A percentile compares a stretch with the other conserved stretches of the same genome.
Conservation (phyloP, 2,888 invertebrate genomes). For the Argyresthia goedartella region DNA sequence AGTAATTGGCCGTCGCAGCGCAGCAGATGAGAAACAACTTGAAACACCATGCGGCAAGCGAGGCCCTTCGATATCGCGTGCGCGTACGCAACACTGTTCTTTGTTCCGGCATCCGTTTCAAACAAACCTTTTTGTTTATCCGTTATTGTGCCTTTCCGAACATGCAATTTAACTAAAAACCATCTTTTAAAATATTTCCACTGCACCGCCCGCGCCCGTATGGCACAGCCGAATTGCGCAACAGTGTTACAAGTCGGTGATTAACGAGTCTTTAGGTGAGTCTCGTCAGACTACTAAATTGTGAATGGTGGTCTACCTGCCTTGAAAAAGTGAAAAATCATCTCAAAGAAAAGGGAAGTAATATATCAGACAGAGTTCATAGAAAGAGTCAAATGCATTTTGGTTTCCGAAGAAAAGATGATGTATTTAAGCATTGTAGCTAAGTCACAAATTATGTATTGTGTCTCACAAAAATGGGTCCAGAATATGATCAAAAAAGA, state of each 20-base stretch:
- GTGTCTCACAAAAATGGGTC: too few relatives aligned
- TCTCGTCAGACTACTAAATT: not conserved
- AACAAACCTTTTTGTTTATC: conserved; percentile 37
- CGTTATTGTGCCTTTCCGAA: conserved; percentile 25
- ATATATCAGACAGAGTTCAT: too few relatives aligned
- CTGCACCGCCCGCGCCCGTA: not conserved
- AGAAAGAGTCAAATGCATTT: too few relatives aligned
- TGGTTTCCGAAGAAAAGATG: too few relatives aligned
- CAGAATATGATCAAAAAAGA: too few relatives aligned
- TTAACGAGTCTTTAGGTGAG: not conserved
- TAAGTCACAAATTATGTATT: too few relatives aligned
- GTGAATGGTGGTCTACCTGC: not conserved
- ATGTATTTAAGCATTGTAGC: too few relatives aligned
- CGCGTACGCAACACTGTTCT: conserved; percentile 37
- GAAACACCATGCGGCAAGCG: conserved; percentile 31
- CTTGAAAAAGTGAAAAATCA: too few relatives aligned
- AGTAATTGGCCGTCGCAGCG: too few relatives aligned
- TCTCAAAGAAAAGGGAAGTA: too few relatives aligned
- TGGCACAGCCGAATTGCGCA: not conserved
- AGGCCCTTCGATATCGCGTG: conserved; percentile 46
- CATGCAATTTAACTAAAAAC: conserved; percentile 51
- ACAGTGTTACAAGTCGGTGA: not conserved
- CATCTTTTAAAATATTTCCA: conserved; percentile 2
- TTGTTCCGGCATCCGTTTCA: conserved; percentile 54
- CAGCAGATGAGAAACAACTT: too few relatives aligned